Base-by-base conservation (phyloP, 1,140 invertebrate species). In the Melitaea cinxia region DNA sequence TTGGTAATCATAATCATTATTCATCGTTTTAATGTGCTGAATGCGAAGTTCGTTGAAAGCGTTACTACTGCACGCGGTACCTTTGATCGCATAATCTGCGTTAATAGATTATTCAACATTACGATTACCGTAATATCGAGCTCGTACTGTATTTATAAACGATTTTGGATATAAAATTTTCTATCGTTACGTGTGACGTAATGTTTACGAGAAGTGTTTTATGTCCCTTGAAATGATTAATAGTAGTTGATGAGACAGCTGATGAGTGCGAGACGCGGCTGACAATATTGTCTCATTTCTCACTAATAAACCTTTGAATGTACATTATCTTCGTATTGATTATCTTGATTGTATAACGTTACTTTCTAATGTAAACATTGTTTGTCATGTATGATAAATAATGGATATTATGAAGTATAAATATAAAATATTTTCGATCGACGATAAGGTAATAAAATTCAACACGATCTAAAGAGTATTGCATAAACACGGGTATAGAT, bases 271-370 rank as follows among this genome's bases (percentile, higher is more conserved):
- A 68, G 69, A 72, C 69, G 68, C 54, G 72, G 65, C 79, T 80
- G 69, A 79, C 81, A 82, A 83, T 87, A 84, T 84, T 86, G 82
- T 86, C 82, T 84, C 80, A 84, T 86, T 84, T 82, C 81, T 79
- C 79, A 74, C 76, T 80, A 82, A 84, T 83, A 80, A 82, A 78
- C 73, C 79, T 79, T 83, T 86, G 71, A 81, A 76, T 71, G 67
- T 73, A 35, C 65, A 9, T 60, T 71, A 67, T 73, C 61, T 64
- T 15, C 15, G 15, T 42, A 42, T 42, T 42, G 37, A 63, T 62
- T 63, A 28, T 59, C 14, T 39, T 26, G 24, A 50, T 50, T 24
- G 65, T 67, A 65, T 57, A 73, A 76, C 68, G 12, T 65, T 64
- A 53, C 78, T 84, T 80, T 82, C 78, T 78, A 78, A 79, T 73